Conservation (phyloP, 1,140 invertebrate genomes). For the Pentalonia nigronervosa region DNA sequence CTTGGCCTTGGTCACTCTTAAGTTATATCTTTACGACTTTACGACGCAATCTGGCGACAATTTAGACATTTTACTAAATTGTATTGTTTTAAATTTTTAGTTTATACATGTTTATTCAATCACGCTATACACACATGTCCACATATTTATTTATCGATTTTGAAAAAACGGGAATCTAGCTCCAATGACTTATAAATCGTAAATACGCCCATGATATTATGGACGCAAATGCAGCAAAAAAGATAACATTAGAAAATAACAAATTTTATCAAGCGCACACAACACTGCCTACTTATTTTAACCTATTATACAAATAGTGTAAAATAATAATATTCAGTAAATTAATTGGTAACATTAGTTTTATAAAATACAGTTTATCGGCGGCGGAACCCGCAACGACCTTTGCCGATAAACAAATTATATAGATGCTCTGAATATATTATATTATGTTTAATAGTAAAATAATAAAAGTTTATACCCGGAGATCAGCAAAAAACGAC, state of each 20-base stretch:
- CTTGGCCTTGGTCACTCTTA: too few relatives aligned
- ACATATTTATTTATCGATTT: not conserved
- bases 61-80: not conserved
- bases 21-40: too few relatives aligned
- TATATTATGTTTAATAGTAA: not conserved
- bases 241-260: not conserved
- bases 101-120: not conserved
- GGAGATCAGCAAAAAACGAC: not conserved
- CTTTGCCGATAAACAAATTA: not conserved
- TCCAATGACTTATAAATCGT: not conserved
- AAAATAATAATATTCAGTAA: not conserved
- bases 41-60: too few relatives aligned
- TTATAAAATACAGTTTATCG: not conserved
- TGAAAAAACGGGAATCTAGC: not conserved
- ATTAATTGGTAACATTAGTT: not conserved
- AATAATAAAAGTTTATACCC: not conserved
- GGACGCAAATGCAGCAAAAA: not conserved
- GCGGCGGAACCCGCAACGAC: not conserved
- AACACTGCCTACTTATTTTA: slow-evolving; percentile 11
- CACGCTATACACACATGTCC: not conserved
- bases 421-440: not conserved
- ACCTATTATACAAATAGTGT: not conserved
- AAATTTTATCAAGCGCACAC: not conserved
- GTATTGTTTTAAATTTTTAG: not conserved
- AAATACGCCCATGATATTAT: not conserved